Percentiles rank a stretch among this genome's conserved stretches.
Evolutionary conservation across 2,888 invertebrate species (phyloP).

Genomic region (Protophormia terraenovae): DNA sequence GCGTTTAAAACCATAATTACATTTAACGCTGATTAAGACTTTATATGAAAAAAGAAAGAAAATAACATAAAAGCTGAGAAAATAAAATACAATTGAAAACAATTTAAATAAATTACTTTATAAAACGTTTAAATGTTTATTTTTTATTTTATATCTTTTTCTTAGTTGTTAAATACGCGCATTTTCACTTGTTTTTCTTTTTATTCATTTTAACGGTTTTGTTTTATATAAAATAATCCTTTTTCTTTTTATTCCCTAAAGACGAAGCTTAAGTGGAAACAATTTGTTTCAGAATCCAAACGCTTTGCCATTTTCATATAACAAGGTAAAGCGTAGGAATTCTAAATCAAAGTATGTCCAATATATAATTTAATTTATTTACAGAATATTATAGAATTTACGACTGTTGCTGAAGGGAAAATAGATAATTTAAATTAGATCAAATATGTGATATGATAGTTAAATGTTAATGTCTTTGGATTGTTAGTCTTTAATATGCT

Average conservation of each 20-base stretch:
- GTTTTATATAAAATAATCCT: not conserved
- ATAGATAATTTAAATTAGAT: too few species aligned
- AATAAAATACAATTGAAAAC: not conserved
- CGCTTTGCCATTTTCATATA: conserved; percentile 90
- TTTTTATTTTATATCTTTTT: too few species aligned
- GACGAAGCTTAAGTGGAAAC: conserved; percentile 73
- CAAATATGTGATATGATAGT: too few species aligned
- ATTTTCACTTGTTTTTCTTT: not conserved
- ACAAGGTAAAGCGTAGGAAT: conserved; percentile 98
- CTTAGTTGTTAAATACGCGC: not conserved
- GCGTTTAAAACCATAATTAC: conserved; percentile 48
- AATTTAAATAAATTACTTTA: conserved; percentile 19
- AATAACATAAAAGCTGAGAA: not conserved
- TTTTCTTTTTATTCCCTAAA: not conserved
- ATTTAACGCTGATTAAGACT: conserved; percentile 54
- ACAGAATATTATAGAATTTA: too few species aligned
- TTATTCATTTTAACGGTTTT: not conserved
- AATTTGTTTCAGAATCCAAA: conserved; percentile 96
- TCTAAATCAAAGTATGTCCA: conserved; percentile 88
- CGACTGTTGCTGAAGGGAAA: too few species aligned
- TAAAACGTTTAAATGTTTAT: conserved; percentile 19
- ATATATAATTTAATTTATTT: conserved; percentile 6
- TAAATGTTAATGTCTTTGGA: too few species aligned
- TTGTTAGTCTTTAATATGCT: too few species aligned
- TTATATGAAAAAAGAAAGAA: not conserved